These are phyloP conservation scores for Mylabris phalerata DNA, from an alignment of 1,140 invertebrate genomes.

Conservation along the genomic window DNA sequence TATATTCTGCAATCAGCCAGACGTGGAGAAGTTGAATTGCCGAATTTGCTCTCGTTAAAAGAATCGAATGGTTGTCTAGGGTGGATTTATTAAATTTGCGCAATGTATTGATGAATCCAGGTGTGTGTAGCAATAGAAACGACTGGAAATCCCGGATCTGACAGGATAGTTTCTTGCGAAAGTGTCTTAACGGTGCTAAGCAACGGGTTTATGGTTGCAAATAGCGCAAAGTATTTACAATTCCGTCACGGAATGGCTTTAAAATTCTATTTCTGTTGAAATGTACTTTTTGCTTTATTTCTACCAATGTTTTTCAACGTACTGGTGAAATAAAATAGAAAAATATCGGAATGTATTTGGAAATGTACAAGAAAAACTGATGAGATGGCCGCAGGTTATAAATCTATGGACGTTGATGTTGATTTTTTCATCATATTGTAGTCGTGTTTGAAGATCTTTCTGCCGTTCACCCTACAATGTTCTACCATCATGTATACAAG, in stretches of 20 bases:
- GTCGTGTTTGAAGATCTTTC: no score
- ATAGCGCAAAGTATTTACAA: constrained; percentile 4
- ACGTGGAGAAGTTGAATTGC: background rate
- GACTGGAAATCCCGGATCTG: background rate
- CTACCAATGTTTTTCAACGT: no score
- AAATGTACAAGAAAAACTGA: background rate
- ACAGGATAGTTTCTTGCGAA: background rate
- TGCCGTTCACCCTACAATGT: no score
- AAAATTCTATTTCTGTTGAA: constrained; percentile 3
- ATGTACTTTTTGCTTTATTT: no score
- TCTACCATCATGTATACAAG: no score
- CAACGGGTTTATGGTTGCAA: constrained; percentile 2
- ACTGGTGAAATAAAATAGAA: background rate
- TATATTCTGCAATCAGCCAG: constrained; percentile 4
- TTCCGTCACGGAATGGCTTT: constrained; percentile 2
- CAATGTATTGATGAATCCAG: background rate
- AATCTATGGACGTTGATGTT: no score
- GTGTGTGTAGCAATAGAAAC: background rate
- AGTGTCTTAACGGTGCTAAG: background rate
- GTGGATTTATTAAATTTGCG: background rate
- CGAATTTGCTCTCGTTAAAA: no score
- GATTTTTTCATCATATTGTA: no score
- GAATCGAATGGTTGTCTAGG: no score
- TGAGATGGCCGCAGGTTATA: no score
- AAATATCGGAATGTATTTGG: background rate